Conservation (phyloP, 2,888 invertebrate genomes). For the Balanococcus diminutus region DNA sequence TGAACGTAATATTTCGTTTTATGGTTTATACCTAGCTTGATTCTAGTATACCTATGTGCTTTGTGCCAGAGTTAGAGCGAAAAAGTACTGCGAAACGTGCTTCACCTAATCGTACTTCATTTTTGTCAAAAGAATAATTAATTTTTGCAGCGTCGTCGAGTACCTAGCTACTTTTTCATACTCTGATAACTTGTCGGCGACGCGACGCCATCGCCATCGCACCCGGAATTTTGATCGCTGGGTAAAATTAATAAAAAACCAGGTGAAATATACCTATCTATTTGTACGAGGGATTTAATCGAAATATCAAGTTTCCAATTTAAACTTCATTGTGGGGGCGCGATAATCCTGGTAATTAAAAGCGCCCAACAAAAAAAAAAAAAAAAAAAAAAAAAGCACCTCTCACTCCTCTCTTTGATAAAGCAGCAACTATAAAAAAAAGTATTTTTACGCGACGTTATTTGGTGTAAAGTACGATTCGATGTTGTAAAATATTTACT, state of each 20-base stretch:
- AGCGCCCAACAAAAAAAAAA: too few relatives aligned
- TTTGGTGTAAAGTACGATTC: not conserved
- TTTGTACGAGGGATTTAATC: too few relatives aligned
- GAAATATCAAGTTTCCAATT: too few relatives aligned
- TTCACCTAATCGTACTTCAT: not conserved
- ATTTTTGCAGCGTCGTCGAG: not conserved
- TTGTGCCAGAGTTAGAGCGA: not conserved
- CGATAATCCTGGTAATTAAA: too few relatives aligned
- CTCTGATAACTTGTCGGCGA: not conserved
- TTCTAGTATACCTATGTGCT: not conserved
- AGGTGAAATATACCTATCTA: too few relatives aligned
- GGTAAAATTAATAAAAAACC: not conserved
- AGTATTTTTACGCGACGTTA: slow-evolving; percentile 7
- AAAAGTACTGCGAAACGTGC: not conserved
- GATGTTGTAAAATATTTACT: slow-evolving; percentile 4
- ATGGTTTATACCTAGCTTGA: not conserved
- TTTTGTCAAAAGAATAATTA: not conserved
- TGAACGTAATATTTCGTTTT: slow-evolving; percentile 26
- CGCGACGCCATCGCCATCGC: too few relatives aligned
- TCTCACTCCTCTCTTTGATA: too few relatives aligned
- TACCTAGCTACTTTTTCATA: not conserved
- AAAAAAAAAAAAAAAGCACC: too few relatives aligned
- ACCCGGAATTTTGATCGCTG: too few relatives aligned
- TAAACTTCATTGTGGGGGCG: too few relatives aligned
- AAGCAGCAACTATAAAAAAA: not conserved